Evolutionary conservation across 2,888 invertebrate species (phyloP), one percentile per base, ranked within the genome.

Genomic region (Scaptodrosophila latifasciaeformis): DNA sequence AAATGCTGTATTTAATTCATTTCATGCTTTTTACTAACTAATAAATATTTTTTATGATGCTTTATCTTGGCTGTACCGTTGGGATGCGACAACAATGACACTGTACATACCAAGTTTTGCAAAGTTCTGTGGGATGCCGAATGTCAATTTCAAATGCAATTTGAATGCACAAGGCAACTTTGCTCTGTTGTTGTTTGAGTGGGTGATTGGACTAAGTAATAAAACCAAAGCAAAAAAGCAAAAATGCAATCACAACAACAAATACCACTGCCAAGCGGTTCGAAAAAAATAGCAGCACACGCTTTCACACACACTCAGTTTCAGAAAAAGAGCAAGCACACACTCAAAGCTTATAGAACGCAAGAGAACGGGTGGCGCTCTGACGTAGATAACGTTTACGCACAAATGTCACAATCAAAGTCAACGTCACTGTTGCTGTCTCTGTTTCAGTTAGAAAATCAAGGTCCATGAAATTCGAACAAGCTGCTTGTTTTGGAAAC

Each of bases 121-220:
- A 34, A 13, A 15, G 49, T 51, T 48, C 48, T 54, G 61, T 54
- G 54, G 46, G 19, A 53, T 52, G 59, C 44, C 42, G 59, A 64
- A 59, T 64, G 62, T 71, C 69, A 65, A 76, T 72, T 76, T 59
- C 45, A 67, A 72, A 72, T 70, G 70, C 67, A 74, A 70, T 76
- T 76, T 60, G 53, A 76, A 54, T 61, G 60, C 64, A 54, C 37
- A 50, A 63, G 50, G 51, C 42, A 67, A 55, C 47, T 63, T 54
- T 42, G 24, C 24, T 29, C 29, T 7, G 49, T 24, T 39, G 35
- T 31, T 18, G 39, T 10, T 35, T 48, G 19, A 40, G 55, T 47
- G 55, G 24, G 34, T 10, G 48, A 9, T 4, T 9, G 27, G 9
- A 27, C 27, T 27, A 27, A 27, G 27, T 27, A 27, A 27, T 27